phyloP scores from a whole-genome alignment of 2,888 invertebrate genomes.

The Catotricha subobsoleta region DNA sequence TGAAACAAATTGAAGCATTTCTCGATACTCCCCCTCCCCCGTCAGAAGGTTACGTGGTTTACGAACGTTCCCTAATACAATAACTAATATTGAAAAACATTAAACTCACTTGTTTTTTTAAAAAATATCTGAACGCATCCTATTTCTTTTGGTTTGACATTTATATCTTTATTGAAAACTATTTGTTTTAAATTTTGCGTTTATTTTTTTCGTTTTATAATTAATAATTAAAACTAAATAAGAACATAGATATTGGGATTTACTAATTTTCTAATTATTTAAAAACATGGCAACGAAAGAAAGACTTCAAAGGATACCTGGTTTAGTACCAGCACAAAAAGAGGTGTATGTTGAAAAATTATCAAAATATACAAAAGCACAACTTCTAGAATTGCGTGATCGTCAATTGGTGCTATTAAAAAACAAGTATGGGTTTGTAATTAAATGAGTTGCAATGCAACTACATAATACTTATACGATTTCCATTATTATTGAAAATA shows the following conservation, averaged over 20 bases:
- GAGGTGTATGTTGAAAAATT: conserved; percentile 10
- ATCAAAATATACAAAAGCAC: conserved; percentile 16
- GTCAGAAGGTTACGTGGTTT: no score
- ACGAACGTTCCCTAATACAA: no score
- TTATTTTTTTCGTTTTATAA: not conserved
- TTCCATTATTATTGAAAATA: conserved; percentile 9
- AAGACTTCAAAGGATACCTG: no score
- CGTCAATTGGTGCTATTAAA: conserved; percentile 21
- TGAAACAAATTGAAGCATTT: no score
- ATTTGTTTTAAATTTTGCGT: not conserved
- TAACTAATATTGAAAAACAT: no score
- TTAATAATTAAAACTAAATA: not conserved
- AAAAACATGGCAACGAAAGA: not conserved
- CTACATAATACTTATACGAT: not conserved
- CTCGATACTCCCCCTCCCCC: no score
- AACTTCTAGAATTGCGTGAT: conserved; percentile 23
- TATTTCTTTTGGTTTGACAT: no score
- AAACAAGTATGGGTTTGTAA: conserved; percentile 19
- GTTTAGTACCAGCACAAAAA: not conserved
- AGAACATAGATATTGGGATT: no score
- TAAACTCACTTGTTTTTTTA: no score
- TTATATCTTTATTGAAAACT: no score
- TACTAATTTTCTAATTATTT: no score
- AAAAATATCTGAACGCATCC: no score
- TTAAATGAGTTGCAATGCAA: not conserved